Evolutionary conservation across 2,797 vertebrate species (phyloP).

Genomic region (Tragelaphus eurycerus): DNA sequence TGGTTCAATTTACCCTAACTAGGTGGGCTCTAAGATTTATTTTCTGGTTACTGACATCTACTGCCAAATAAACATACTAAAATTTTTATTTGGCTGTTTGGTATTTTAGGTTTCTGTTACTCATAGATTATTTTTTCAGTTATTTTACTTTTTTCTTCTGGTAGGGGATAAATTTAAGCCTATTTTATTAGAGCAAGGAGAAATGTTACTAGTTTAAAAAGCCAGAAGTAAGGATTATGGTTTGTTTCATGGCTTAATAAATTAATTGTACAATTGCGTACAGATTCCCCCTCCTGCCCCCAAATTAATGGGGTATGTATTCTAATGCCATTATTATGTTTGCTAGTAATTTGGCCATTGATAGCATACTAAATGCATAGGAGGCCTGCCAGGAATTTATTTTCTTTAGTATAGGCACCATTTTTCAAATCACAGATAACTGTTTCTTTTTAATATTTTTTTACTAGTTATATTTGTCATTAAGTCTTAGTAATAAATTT

Average conservation of each 20-base stretch:
- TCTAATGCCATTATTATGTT: not conserved
- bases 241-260: not conserved
- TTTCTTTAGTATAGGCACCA: not conserved
- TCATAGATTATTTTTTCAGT: not conserved
- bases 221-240: not conserved
- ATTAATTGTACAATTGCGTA: not conserved
- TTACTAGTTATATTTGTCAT: not conserved
- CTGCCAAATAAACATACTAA: not conserved
- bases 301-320: not conserved
- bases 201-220: not conserved
- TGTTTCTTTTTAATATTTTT: not conserved
- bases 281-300: not conserved
- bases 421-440: slow-evolving; percentile 18
- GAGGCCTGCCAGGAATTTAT: not conserved
- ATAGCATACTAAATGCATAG: not conserved
- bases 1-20: not conserved
- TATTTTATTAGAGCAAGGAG: not conserved
- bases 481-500: slow-evolving; percentile 16
- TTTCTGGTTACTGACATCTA: not conserved
- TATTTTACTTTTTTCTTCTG: not conserved
- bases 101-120: not conserved
- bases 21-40: not conserved
- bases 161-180: not conserved
- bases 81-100: slow-evolving; percentile 21
- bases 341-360: not conserved